phyloP scores from a whole-genome alignment of 2,113 vertebrate species.

The Hystrix cristata region DNA sequence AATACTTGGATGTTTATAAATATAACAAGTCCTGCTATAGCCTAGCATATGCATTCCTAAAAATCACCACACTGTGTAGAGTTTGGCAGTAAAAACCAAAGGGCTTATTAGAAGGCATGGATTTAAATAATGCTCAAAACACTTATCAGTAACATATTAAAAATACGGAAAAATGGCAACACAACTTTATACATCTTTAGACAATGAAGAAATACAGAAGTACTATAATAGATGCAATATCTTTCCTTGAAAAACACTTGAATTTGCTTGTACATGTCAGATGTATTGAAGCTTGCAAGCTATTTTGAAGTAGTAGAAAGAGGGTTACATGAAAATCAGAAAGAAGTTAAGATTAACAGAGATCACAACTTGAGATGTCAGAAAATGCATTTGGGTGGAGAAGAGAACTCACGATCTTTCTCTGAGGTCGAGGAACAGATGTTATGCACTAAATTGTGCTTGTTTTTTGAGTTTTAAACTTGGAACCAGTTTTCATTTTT shows the following conservation, averaged over 20 bases:
- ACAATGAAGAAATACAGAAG: neutral
- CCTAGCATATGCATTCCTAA: neutral
- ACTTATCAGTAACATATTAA: neutral
- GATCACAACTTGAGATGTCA: constrained; percentile 85
- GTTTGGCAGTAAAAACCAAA: neutral
- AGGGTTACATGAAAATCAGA: neutral
- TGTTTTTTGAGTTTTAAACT: constrained; percentile 87
- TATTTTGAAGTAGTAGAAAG: neutral
- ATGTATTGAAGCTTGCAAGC: neutral
- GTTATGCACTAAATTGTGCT: constrained; percentile 88
- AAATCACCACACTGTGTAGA: neutral
- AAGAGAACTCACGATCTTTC: constrained; percentile 85
- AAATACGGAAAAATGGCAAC: neutral
- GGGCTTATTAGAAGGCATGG: neutral
- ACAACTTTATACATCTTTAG: neutral
- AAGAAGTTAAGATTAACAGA: constrained; percentile 81
- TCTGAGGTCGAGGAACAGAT: constrained; percentile 88
- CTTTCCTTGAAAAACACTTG: constrained; percentile 14
- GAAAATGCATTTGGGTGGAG: constrained; percentile 83
- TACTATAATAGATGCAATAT: neutral
- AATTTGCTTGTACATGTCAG: neutral
- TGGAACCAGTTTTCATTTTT: constrained; percentile 91
- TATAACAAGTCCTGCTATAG: neutral
- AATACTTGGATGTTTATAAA: neutral
- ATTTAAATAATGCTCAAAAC: constrained; percentile 1